phyloP scores from a whole-genome alignment of 2,113 vertebrate species.

The Megaleporinus macrocephalus region DNA sequence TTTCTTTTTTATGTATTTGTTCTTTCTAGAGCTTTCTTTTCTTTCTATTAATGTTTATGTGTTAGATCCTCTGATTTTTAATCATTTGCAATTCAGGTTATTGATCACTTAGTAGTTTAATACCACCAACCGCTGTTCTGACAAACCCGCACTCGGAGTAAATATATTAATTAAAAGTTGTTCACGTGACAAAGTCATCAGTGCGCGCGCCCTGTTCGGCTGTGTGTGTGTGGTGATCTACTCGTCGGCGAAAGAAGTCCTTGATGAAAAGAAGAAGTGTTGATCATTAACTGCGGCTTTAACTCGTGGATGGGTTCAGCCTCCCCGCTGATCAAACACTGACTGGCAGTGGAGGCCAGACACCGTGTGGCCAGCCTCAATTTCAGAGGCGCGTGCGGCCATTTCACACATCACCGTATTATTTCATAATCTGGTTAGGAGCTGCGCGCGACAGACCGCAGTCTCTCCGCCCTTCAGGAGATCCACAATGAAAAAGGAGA shows the following conservation, averaged over 20 bases:
- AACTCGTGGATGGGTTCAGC: constrained; percentile 18
- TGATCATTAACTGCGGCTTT: constrained; percentile 45
- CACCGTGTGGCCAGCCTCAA: constrained; percentile 27
- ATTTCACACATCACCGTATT: constrained; percentile 47
- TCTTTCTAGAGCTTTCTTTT: no score
- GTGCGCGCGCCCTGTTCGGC: no score
- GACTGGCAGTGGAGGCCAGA: not conserved
- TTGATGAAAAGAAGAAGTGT: constrained; percentile 42
- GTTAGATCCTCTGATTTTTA: no score
- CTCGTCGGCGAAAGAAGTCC: not conserved
- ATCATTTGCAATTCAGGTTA: no score
- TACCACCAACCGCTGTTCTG: no score
- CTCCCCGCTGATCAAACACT: constrained; percentile 53
- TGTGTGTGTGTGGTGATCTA: not conserved
- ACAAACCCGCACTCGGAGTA: no score
- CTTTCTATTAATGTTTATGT: no score
- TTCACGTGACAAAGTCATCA: constrained; percentile 3
- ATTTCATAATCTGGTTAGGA: constrained; percentile 55
- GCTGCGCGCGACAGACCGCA: constrained; percentile 15
- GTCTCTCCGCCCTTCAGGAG: not conserved
- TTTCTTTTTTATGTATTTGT: no score
- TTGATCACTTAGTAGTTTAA: not conserved
- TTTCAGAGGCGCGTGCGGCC: constrained; percentile 33
- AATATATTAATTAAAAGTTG: no score
- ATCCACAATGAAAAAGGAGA: no score